A percentile compares a stretch with the other conserved stretches of the same genome.
Conservation (phyloP, 2,797 vertebrate species). For the Dryobates pubescens region DNA sequence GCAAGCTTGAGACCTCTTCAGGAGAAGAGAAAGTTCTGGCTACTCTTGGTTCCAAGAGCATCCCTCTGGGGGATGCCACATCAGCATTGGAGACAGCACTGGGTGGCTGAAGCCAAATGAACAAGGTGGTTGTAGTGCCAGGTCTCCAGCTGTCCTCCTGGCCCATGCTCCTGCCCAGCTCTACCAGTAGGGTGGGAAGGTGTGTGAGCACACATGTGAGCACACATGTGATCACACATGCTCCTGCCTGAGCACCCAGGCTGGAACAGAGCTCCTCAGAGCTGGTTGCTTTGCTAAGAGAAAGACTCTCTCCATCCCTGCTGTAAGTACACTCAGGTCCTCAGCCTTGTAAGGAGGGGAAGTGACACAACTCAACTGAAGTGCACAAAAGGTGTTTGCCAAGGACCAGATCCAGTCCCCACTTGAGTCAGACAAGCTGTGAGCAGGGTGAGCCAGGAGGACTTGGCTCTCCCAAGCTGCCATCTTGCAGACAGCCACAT, state of each 20-base stretch:
- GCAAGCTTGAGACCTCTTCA: rapidly evolving
- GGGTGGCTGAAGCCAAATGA: background rate
- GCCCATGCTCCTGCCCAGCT: background rate
- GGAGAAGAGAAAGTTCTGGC: background rate
- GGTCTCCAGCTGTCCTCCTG: rapidly evolving
- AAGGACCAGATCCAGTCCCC: background rate
- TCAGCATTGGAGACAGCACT: background rate
- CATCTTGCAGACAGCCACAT: rapidly evolving
- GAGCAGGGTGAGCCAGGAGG: background rate
- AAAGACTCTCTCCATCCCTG: background rate
- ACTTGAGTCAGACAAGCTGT: rapidly evolving
- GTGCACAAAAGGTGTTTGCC: background rate
- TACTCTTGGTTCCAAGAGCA: background rate
- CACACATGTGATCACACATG: background rate
- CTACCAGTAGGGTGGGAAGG: background rate
- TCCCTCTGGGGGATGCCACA: background rate
- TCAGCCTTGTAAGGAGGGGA: background rate
- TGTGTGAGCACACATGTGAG: background rate
- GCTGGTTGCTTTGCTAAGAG: background rate
- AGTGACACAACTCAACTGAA: background rate
- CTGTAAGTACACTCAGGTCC: background rate
- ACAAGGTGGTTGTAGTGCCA: background rate
- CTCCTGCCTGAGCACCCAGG: background rate
- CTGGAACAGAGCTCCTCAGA: background rate
- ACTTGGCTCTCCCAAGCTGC: background rate